phyloP scores from a whole-genome alignment of 1,140 invertebrate species.

The Caenorhabditis briggsae region DNA sequence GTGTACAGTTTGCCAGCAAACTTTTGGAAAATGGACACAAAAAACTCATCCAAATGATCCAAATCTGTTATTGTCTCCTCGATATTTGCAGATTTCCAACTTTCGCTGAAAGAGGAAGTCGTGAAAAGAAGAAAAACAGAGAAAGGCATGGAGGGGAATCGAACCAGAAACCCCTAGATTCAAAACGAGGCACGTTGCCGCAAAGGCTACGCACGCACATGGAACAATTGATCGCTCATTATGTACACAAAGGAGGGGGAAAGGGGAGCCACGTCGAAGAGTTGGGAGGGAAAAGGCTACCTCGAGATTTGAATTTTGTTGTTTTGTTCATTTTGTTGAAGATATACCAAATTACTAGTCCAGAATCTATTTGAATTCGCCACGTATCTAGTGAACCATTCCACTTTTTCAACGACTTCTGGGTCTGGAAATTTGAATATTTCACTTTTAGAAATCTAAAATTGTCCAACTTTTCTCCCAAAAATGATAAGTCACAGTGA shows the following conservation, averaged over 20 bases:
- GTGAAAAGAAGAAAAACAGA: no score
- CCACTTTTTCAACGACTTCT: conserved; percentile 18
- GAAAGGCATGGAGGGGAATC: no score
- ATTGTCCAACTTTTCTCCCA: conserved; percentile 17
- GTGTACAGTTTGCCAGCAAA: conserved; percentile 28
- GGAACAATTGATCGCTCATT: no score
- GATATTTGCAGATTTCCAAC: conserved; percentile 23
- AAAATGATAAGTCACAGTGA: conserved; percentile 40
- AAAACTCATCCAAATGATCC: not conserved
- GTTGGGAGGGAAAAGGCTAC: not conserved
- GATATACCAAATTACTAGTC: conserved; percentile 36
- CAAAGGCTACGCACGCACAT: no score
- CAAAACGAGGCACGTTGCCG: no score
- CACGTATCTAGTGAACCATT: conserved; percentile 20
- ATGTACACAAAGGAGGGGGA: no score
- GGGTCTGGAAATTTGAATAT: not conserved
- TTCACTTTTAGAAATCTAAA: not conserved
- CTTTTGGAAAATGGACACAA: conserved; percentile 3
- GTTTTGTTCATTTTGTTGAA: not conserved
- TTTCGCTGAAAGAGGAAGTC: not conserved
- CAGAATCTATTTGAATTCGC: conserved; percentile 36
- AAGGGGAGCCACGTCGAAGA: no score
- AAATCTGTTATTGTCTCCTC: not conserved
- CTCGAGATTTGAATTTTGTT: conserved; percentile 28
- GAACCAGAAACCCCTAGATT: no score